A percentile compares a stretch with the other conserved stretches of the same genome.
phyloP scores from a whole-genome alignment of 2,888 invertebrate genomes.

The Tetheella fluctuosa region DNA sequence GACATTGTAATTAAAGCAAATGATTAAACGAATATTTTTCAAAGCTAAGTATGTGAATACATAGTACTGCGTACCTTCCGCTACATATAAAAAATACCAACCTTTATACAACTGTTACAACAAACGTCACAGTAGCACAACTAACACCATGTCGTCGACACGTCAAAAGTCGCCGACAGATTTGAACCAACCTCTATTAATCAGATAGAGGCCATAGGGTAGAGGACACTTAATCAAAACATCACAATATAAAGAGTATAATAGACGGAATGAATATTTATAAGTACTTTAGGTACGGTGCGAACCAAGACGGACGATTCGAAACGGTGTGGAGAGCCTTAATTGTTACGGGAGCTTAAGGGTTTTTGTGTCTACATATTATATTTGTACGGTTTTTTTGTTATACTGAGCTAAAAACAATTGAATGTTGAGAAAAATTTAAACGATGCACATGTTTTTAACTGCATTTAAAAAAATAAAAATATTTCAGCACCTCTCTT shows the following conservation, averaged over 20 bases:
- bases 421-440: background rate
- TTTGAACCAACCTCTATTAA: constrained; percentile 61
- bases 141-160: constrained; percentile 30
- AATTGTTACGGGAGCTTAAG: constrained; percentile 54
- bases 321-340: constrained; percentile 61
- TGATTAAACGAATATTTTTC: too few species aligned
- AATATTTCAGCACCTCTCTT: too few species aligned
- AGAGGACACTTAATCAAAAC: constrained; percentile 79
- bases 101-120: constrained; percentile 17
- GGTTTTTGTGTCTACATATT: constrained; percentile 29
- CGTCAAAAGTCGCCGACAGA: constrained; percentile 44
- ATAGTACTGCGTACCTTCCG: background rate
- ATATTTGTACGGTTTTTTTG: background rate
- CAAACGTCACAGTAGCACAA: constrained; percentile 43
- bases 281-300: constrained; percentile 69
- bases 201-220: constrained; percentile 62
- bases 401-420: background rate
- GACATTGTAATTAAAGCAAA: too few species aligned
- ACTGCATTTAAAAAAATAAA: too few species aligned
- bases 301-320: constrained; percentile 53
- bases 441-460: too few species aligned
- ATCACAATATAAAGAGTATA: constrained; percentile 75
- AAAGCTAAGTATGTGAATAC: too few species aligned
- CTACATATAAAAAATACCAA: background rate
- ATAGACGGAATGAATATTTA: constrained; percentile 79